Conservation (phyloP, 2,797 vertebrate genomes). For the Myotis findleyi region DNA sequence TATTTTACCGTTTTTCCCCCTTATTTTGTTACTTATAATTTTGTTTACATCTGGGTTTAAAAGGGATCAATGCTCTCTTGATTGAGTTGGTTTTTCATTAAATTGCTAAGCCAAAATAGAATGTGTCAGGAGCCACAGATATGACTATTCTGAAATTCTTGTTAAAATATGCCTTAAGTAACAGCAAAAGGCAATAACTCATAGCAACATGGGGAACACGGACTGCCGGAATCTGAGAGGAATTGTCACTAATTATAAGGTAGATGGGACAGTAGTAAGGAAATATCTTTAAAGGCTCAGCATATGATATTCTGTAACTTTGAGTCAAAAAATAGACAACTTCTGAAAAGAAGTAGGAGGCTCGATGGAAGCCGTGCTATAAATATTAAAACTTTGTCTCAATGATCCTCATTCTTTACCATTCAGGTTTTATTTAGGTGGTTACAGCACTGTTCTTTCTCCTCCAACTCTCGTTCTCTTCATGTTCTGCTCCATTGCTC, state of each 20-base stretch:
- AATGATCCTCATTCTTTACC: background rate
- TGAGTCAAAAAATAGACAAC: constrained; percentile 23
- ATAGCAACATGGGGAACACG: constrained; percentile 21
- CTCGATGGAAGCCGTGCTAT: background rate
- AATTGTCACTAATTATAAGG: constrained; percentile 65
- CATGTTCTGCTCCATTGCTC: background rate
- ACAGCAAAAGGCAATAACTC: constrained; percentile 36
- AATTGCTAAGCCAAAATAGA: constrained; percentile 52
- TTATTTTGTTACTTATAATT: constrained; percentile 30
- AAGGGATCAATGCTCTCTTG: background rate
- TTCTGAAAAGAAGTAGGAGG: constrained; percentile 27
- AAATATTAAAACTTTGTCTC: constrained; percentile 18
- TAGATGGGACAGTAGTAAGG: constrained; percentile 21
- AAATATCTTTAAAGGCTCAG: background rate
- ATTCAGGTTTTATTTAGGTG: background rate
- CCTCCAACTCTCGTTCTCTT: background rate
- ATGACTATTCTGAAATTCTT: constrained; percentile 42
- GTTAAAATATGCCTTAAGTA: constrained; percentile 71
- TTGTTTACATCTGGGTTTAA: background rate
- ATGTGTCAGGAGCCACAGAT: background rate
- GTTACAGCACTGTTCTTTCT: too few relatives aligned
- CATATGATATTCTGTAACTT: constrained; percentile 26
- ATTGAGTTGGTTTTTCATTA: constrained; percentile 48
- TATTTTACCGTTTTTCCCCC: background rate
- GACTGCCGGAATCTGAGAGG: background rate